These are phyloP conservation scores for Cepaea nemoralis DNA, from an alignment of 1,140 invertebrate genomes.

Conservation along the genomic window DNA sequence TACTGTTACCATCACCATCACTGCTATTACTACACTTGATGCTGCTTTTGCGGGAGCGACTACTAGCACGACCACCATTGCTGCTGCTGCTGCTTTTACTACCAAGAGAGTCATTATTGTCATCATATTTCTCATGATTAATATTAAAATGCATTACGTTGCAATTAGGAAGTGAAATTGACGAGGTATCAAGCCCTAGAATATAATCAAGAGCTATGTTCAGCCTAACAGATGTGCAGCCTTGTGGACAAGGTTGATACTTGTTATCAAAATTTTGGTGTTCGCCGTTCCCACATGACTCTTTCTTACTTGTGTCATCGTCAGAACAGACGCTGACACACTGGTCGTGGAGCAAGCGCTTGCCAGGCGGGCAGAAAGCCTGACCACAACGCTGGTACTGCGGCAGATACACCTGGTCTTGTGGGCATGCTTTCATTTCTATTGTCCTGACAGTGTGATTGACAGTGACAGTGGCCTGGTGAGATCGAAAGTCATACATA, in stretches of 20 bases:
- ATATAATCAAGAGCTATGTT: not conserved
- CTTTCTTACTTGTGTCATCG: not conserved
- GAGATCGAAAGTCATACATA: constrained; percentile 8
- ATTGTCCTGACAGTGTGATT: not conserved
- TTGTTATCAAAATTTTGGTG: not conserved
- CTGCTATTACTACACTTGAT: not conserved
- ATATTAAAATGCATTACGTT: no score
- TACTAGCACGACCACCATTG: no score
- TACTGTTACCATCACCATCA: not conserved
- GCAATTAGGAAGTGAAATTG: not conserved
- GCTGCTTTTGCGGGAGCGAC: no score
- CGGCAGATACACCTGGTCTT: not conserved
- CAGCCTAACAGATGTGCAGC: not conserved
- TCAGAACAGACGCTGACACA: not conserved
- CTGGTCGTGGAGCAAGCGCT: not conserved
- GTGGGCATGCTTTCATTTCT: constrained; percentile 14
- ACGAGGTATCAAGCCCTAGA: not conserved
- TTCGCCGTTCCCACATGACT: not conserved
- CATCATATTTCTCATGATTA: no score
- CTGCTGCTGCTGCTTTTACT: no score
- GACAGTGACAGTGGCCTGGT: not conserved
- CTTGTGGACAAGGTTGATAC: not conserved
- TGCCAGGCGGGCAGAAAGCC: not conserved
- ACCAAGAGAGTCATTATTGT: no score
- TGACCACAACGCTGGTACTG: not conserved